Evolutionary conservation across 2,113 vertebrate genomes (phyloP).

Genomic region (Chaetura pelagica): DNA sequence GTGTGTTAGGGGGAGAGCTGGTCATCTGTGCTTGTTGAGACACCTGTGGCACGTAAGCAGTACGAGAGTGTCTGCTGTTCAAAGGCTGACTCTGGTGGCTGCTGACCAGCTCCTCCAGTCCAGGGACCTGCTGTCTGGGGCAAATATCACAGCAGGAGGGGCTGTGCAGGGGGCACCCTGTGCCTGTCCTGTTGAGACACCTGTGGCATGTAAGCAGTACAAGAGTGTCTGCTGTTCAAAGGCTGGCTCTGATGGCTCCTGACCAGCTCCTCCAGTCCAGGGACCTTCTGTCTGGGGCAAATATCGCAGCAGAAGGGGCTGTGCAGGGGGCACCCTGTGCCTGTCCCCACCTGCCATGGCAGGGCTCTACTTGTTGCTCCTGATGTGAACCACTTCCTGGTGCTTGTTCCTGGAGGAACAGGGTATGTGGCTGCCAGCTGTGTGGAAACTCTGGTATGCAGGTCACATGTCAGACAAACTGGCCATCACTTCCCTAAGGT

Average conservation of each 20-base stretch:
- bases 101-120: not conserved
- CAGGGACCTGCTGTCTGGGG: not conserved
- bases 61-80: not conserved
- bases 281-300: not conserved
- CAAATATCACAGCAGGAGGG: not conserved
- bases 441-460: not conserved
- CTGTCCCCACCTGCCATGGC: accelerated
- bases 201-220: accelerated
- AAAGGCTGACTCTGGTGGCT: not conserved
- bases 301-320: not conserved
- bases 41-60: accelerated
- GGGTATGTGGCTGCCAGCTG: accelerated
- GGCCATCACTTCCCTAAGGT: accelerated
- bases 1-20: too few species aligned
- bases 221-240: not conserved
- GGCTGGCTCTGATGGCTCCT: not conserved
- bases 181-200: not conserved
- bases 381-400: not conserved
- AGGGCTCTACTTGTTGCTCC: not conserved
- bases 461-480: not conserved
- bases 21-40: not conserved
- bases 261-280: not conserved
- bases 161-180: accelerated
- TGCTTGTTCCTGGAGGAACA: not conserved
- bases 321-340: accelerated